Evolutionary conservation across 1,140 invertebrate species (phyloP).

Genomic region (Drosophila ficusphila): DNA sequence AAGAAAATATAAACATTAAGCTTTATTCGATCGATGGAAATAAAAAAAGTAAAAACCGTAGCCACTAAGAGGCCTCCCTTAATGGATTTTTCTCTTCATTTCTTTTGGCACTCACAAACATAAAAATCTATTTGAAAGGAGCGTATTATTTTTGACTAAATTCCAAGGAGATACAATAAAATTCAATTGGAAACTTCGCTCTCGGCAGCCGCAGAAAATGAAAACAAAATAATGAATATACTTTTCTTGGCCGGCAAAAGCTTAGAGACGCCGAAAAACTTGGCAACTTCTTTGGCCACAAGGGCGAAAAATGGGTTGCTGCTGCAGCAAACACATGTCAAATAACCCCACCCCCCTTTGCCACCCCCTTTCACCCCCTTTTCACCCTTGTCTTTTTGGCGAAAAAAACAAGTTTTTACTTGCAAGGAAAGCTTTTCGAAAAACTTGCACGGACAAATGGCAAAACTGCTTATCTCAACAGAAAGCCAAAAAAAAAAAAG

Average conservation of each 20-base stretch:
- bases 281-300: conserved; percentile 67
- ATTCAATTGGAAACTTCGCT: conserved; percentile 74
- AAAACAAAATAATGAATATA: conserved; percentile 81
- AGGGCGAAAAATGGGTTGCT: conserved; percentile 12
- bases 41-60: conserved; percentile 8
- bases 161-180: conserved; percentile 75
- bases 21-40: conserved; percentile 5
- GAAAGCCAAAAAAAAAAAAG: conserved; percentile 62
- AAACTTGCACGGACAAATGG: conserved; percentile 39
- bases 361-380: background rate
- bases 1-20: conserved; percentile 5
- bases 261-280: conserved; percentile 66
- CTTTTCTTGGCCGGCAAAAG: conserved; percentile 51
- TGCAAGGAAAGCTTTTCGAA: conserved; percentile 49
- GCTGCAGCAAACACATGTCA: conserved; percentile 79
- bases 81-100: conserved; percentile 28
- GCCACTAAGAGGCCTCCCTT: conserved; percentile 37
- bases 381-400: background rate
- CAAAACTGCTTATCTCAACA: conserved; percentile 80
- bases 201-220: conserved; percentile 55
- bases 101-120: conserved; percentile 37
- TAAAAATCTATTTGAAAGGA: conserved; percentile 48
- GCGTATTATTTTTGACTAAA: conserved; percentile 71
- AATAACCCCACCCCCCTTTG: conserved; percentile 34
- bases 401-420: conserved; percentile 78